Base-by-base conservation (phyloP, 2,888 invertebrate species). In the Lasioglossum leucozonium region DNA sequence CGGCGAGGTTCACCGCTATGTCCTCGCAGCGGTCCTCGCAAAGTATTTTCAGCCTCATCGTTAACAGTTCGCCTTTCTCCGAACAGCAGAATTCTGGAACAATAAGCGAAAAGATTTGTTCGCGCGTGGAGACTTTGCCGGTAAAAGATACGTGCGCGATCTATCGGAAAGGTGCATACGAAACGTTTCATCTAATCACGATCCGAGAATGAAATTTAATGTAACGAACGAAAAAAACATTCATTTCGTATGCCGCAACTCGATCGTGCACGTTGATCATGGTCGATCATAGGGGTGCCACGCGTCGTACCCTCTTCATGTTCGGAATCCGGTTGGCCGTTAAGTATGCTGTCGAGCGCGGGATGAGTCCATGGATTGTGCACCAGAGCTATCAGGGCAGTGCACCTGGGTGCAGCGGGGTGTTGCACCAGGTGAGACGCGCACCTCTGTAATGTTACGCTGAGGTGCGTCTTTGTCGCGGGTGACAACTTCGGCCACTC, bases 1-100 rank as follows among this genome's bases (percentile, higher is more conserved):
- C 94, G 51, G 96, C 96, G 84, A 97, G 96, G 85, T 95, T 94
- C 80, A 96, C 95, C 87, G 97, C 97, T 86, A 97, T 95, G 93
- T 96, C 96, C 94, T 96, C 96, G 95, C 96, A 96, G 89, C 96
- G 96, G 82, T 96, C 96, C 91, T 96, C 95, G 91, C 96, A 96
- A 88, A 97, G 95, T 94, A 96, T 96, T 82, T 96, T 96, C 88
- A 97, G 95, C 88, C 97, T 95, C 94, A 96, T 96, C 92, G 96
- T 95, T 92, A 97, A 95, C 93, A 96, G 95, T 89, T 96, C 95
- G 72, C 96, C 96, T 83, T 96, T 96, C 95, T 97, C 97, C 91
- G 96, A 95, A 89, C 95, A 96, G 93, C 97, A 96, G 95, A 96
- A 97, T 95, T 95, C 95, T 95, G 96, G 96, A 96, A 96, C 94